A percentile compares a stretch with the other conserved stretches of the same genome.
Evolutionary conservation across 2,888 invertebrate genomes (phyloP).

Genomic region (Onthophagus sagittarius): DNA sequence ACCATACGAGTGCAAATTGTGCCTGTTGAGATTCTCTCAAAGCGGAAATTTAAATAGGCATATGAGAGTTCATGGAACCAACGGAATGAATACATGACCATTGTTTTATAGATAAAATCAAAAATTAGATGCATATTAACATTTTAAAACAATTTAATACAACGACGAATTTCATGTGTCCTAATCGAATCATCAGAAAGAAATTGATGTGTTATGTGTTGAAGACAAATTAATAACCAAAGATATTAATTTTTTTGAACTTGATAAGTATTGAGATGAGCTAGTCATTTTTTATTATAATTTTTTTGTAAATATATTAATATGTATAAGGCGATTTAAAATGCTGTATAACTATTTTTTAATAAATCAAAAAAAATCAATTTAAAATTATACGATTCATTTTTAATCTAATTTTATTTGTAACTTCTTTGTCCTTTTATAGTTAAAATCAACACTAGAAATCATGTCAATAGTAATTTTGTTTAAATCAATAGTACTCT

Average conservation of each 20-base stretch:
- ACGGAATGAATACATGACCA: conserved; percentile 29
- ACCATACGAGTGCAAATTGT: conserved; percentile 95
- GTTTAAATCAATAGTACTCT: not conserved
- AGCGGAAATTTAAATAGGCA: conserved; percentile 98
- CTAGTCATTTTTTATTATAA: not conserved
- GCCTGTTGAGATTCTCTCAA: conserved; percentile 93
- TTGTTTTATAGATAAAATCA: conserved; percentile 22
- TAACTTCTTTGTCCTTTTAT: too few relatives aligned
- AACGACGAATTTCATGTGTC: not conserved
- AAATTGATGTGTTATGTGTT: not conserved
- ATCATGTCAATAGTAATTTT: not conserved
- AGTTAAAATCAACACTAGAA: not conserved
- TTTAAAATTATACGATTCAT: not conserved
- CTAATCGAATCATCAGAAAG: not conserved
- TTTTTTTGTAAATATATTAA: not conserved
- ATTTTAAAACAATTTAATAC: not conserved
- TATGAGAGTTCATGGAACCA: conserved; percentile 92
- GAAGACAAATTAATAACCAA: not conserved
- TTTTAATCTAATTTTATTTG: too few relatives aligned
- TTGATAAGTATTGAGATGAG: not conserved
- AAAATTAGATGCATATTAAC: not conserved
- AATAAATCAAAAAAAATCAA: not conserved
- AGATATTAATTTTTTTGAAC: not conserved
- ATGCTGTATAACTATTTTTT: not conserved
- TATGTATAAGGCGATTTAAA: not conserved